phyloP scores from a whole-genome alignment of 2,113 vertebrate genomes.

The Leucoraja erinaceus region DNA sequence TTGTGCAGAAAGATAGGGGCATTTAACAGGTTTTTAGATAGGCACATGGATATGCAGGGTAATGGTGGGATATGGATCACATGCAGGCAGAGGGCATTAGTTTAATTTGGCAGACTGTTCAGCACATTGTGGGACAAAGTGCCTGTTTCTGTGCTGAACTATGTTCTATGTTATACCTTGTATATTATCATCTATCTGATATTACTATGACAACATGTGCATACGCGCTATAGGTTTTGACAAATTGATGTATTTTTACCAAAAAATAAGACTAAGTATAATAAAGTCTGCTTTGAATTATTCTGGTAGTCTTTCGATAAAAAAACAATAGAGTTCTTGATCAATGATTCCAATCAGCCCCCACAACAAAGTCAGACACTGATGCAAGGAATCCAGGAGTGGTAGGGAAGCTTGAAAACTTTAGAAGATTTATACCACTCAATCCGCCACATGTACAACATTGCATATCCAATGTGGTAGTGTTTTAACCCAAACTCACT shows the following conservation, averaged over 20 bases:
- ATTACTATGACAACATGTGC: not conserved
- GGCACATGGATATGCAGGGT: too few relatives aligned
- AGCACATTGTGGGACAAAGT: too few relatives aligned
- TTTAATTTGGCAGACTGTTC: too few relatives aligned
- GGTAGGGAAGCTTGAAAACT: not conserved
- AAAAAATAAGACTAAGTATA: not conserved
- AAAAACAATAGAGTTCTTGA: not conserved
- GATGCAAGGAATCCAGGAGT: not conserved
- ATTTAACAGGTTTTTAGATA: too few relatives aligned
- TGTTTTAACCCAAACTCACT: too few relatives aligned
- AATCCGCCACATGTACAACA: not conserved
- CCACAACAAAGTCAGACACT: not conserved
- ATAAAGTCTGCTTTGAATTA: not conserved
- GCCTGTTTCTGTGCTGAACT: too few relatives aligned
- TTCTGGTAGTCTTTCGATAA: not conserved
- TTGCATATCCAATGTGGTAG: too few relatives aligned
- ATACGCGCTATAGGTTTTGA: not conserved
- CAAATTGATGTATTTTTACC: not conserved
- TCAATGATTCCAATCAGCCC: not conserved
- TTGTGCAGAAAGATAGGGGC: too few relatives aligned
- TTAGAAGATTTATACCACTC: too few relatives aligned
- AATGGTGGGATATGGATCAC: too few relatives aligned
- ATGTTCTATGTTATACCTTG: too few relatives aligned
- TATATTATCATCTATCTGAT: not conserved
- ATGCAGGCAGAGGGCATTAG: too few relatives aligned